Percentiles rank a stretch among this genome's conserved stretches.
Conservation (phyloP, 2,797 vertebrate genomes). For the Tenualosa ilisha region DNA sequence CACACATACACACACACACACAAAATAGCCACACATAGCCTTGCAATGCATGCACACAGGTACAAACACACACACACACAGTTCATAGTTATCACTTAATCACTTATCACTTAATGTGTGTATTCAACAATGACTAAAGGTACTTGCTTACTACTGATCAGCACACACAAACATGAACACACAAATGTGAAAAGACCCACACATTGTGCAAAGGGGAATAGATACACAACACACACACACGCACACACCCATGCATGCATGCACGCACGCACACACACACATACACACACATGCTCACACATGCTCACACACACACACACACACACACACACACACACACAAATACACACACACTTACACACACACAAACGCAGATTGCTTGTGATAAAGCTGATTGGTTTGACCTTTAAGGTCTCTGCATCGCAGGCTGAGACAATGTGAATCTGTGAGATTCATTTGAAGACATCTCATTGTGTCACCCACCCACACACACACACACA, state of each 20-base stretch:
- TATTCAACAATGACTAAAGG: no score
- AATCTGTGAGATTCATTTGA: background rate
- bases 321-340: no score
- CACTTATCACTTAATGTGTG: no score
- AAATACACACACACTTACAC: background rate
- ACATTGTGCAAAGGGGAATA: no score
- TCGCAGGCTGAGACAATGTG: background rate
- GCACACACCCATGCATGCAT: no score
- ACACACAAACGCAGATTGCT: constrained; percentile 15
- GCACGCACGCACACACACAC: background rate
- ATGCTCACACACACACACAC: background rate
- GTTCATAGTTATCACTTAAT: no score
- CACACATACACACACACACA: background rate
- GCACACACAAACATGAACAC: no score
- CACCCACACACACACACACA: background rate
- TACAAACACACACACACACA: no score
- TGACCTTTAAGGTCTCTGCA: constrained; percentile 43
- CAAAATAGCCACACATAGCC: background rate
- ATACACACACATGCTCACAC: background rate
- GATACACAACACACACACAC: no score
- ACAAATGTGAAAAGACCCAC: no score
- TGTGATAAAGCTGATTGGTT: constrained; percentile 45
- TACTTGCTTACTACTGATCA: no score
- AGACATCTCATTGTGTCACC: background rate
- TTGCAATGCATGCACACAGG: no score